Base-by-base conservation (phyloP, 2,888 invertebrate genomes). In the Eucriotettix oculatus region DNA sequence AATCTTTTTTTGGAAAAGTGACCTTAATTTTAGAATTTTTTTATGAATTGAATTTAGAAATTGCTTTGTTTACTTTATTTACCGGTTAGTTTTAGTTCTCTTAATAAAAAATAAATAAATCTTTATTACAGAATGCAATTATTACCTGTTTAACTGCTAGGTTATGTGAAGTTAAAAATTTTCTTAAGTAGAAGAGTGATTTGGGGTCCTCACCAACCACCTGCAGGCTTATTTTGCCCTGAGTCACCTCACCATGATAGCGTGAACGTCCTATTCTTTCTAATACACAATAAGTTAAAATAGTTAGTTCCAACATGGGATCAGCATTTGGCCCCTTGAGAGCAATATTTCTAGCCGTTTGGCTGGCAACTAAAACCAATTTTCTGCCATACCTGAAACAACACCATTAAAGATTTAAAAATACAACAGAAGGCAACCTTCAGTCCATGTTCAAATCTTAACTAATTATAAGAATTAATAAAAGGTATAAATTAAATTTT, bases 251-350 rank as follows among this genome's bases (percentile, higher is more conserved):
- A 0, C 90, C 88, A 65, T 79, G 78, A 64, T 77, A 77, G 48
- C 89, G 77, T 1, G 85, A 74, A 62, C 88, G 78, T 1, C 86
- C 90, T 44, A 90, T 82, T 66, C 83, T 73, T 72, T 90, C 91
- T 61, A 89, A 72, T 44, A 89, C 73, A 66, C 85, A 83, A 69
- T 85, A 90, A 62, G 82, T 82, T n/a, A 77, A 70, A 9, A 75
- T 67, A 7, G 74, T 74, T 12, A 86, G 66, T 44, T 79, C 78
- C 1, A 76, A 68, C 10, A 72, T 69, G 10, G 67, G 69, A 62
- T 69, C 67, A n/a, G 65, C 62, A 14, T 71, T 66, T 12, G 66
- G 62, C 11, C 80, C 79, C 56, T 82, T 74, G 48, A 90, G 69
- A 0, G 82, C 77, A 60, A 71, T 70, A 61, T 77, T 76, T 42